Conservation (phyloP, 1,140 invertebrate genomes). For the Drosophila sp. region DNA sequence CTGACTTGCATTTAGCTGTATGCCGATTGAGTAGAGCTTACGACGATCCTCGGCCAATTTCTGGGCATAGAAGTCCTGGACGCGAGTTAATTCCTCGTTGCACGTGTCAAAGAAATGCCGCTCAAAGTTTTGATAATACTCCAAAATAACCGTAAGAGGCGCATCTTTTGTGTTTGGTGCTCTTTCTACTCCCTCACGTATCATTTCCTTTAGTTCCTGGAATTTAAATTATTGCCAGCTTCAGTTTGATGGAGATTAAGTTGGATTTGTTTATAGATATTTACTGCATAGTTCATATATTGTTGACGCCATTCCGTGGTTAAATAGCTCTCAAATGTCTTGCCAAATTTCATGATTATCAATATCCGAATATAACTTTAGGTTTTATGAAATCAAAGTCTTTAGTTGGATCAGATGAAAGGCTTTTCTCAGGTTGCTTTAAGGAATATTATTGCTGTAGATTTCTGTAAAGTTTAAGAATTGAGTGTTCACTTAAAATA, state of each 20-base stretch:
- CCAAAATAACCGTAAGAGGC: neutral
- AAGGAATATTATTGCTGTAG: too few species aligned
- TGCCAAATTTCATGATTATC: conserved; percentile 67
- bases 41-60: conserved; percentile 96
- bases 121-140: conserved; percentile 94
- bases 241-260: neutral
- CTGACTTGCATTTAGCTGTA: conserved; percentile 4
- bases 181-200: conserved; percentile 25
- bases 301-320: conserved; percentile 74
- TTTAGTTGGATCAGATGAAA: neutral
- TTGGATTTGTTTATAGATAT: neutral
- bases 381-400: neutral
- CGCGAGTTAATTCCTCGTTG: conserved; percentile 95
- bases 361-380: neutral
- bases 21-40: conserved; percentile 27
- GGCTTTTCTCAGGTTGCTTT: neutral
- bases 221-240: neutral
- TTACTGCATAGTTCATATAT: conserved; percentile 69
- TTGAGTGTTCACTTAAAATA: too few species aligned
- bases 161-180: conserved; percentile 26
- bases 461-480: too few species aligned
- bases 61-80: conserved; percentile 98
- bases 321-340: conserved; percentile 60
- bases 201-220: conserved; percentile 60
- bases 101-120: conserved; percentile 96